Conservation (phyloP, 2,113 vertebrate species). For the Grallaria varia region DNA sequence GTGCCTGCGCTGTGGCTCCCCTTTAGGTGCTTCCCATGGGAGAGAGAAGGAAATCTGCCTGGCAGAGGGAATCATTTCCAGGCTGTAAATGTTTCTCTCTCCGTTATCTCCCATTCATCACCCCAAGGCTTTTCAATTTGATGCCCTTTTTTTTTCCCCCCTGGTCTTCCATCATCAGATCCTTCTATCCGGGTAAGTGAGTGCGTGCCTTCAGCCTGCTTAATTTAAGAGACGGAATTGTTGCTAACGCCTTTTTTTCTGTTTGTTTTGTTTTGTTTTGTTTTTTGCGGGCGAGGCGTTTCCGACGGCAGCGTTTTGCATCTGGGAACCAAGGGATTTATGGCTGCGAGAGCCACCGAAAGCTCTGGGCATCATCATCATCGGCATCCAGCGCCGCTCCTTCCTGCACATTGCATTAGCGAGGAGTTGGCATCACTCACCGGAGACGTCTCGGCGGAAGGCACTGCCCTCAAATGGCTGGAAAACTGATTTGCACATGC, state of each 20-base stretch:
- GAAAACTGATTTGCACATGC: not conserved
- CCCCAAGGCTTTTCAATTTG: not conserved
- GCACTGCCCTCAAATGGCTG: constrained; percentile 12
- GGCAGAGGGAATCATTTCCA: not conserved
- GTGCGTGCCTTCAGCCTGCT: not conserved
- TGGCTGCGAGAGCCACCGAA: not conserved
- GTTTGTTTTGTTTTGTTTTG: too few relatives aligned
- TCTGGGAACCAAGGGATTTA: not conserved
- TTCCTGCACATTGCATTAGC: not conserved
- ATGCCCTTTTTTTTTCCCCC: not conserved
- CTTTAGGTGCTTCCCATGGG: not conserved
- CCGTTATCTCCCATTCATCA: not conserved
- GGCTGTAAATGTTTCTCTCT: not conserved
- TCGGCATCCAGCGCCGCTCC: not conserved
- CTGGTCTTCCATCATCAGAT: not conserved
- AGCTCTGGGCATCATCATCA: not conserved
- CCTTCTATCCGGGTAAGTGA: not conserved
- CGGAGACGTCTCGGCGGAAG: not conserved
- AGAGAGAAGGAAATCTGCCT: not conserved
- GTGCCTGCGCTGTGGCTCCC: not conserved
- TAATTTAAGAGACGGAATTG: not conserved
- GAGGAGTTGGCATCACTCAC: not conserved
- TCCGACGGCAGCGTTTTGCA: not conserved
- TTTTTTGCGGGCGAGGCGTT: not conserved
- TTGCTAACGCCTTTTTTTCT: not conserved